These are phyloP conservation scores for Orthosia incerta DNA, from an alignment of 2,888 invertebrate genomes.

Conservation along the genomic window DNA sequence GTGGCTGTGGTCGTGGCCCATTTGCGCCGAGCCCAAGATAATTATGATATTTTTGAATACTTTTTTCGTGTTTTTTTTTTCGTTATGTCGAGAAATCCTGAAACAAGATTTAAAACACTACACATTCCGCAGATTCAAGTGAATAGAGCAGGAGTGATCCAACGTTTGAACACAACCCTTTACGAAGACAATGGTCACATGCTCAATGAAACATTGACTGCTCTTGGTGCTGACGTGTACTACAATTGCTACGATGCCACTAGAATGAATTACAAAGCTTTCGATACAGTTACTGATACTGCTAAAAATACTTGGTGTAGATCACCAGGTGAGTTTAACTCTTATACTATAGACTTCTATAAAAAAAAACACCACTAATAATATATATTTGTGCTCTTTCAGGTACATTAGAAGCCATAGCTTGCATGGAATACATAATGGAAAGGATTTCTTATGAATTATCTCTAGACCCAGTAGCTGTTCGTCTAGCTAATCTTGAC, in stretches of 20 bases:
- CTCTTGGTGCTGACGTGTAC: constrained; percentile 54
- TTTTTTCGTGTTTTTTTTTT: not conserved
- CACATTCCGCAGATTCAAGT: constrained; percentile 70
- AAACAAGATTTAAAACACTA: not conserved
- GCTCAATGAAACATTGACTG: constrained; percentile 72
- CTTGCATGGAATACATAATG: constrained; percentile 92
- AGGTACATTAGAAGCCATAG: constrained; percentile 90
- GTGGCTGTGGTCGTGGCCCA: too few relatives aligned
- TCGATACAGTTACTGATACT: constrained; percentile 75
- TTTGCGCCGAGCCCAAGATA: too few relatives aligned
- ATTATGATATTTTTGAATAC: too few relatives aligned
- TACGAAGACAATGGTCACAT: constrained; percentile 87
- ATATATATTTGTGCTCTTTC: constrained; percentile 6
- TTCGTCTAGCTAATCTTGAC: constrained; percentile 90
- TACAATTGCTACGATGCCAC: constrained; percentile 74
- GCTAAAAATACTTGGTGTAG: constrained; percentile 77
- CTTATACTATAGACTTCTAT: not conserved
- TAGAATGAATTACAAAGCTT: constrained; percentile 72
- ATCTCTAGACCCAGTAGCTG: constrained; percentile 90
- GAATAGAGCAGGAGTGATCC: constrained; percentile 86
- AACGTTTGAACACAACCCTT: constrained; percentile 84
- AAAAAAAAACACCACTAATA: not conserved
- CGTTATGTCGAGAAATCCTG: too few relatives aligned
- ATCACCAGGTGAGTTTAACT: constrained; percentile 72
- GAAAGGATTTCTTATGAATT: constrained; percentile 91